Base-by-base conservation (phyloP, 2,888 invertebrate species). In the Synanthedon formicaeformis region DNA sequence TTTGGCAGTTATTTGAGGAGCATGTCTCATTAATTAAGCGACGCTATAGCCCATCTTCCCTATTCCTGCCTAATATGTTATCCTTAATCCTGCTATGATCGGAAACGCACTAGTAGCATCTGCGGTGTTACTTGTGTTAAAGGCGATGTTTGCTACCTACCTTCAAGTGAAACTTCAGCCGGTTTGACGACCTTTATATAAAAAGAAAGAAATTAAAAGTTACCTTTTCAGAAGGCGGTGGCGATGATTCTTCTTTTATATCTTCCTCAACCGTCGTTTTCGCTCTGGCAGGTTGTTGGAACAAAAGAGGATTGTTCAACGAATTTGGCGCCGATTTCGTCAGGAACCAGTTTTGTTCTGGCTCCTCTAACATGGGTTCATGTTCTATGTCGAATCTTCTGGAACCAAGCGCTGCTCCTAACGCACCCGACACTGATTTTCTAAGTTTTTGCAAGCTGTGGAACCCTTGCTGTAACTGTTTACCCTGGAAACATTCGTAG, bases 311-410 rank as follows among this genome's bases (percentile, higher is more conserved):
- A 63, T 91, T 92, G 62, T 92, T 92, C 63, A 94, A 75, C 0
- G 94, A 94, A 71, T 92, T 94, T 2, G 94, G 94, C 1, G 93
- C 93, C 12, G 94, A 94, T 64, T 93, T 91, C 54, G 94, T 94
- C 40, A 96, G 75, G 63, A 95, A 91, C 96, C 96, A 96, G 73
- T 96, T 95, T 62, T 82, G 84, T 60, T 86, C 85, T 0, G 80
- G 79, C 57, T 85, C 86, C 54, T 87, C 83, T n/a, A 84, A 62
- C 76, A 84, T 86, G 0, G 83, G 81, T 59, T 85, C 87, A 56
- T 89, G 89, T 51, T 89, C 89, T 41, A 83, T 54, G 48, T 89
- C 89, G 55, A 87, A 81, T 53, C 83, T 75, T 56, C 85, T 77
- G 5, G 89, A 81, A 2, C 90, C 89, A 5, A 90, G 65, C 1